A percentile compares a stretch with the other conserved stretches of the same genome.
These are phyloP conservation scores for Toxotes jaculatrix DNA, from an alignment of 2,113 vertebrate species.

Conservation along the genomic window DNA sequence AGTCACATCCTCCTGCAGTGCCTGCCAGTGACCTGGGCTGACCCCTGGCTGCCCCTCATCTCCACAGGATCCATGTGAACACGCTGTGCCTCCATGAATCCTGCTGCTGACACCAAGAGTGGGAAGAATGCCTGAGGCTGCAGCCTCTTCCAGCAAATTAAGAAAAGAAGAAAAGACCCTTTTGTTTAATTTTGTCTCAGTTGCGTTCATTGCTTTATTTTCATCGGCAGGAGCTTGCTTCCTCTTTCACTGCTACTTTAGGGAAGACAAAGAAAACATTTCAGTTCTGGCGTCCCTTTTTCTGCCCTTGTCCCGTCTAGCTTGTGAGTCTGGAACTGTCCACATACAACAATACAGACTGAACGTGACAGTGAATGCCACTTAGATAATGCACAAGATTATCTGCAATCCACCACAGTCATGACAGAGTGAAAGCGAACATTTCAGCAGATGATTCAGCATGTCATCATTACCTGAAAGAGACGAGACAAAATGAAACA, in stretches of 20 bases:
- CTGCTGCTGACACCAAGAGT: constrained; percentile 43
- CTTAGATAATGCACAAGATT: neutral
- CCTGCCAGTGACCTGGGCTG: constrained; percentile 71
- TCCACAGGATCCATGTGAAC: constrained; percentile 70
- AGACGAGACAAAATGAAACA: constrained; percentile 6
- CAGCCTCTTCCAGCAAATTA: constrained; percentile 37
- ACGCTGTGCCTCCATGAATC: constrained; percentile 43
- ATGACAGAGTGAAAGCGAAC: constrained; percentile 4
- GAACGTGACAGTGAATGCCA: constrained; percentile 4
- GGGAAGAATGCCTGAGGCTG: constrained; percentile 36
- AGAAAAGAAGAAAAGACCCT: constrained; percentile 38
- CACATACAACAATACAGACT: constrained; percentile 1
- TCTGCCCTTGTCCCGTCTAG: constrained; percentile 12
- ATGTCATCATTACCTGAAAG: constrained; percentile 42
- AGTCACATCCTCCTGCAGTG: constrained; percentile 76
- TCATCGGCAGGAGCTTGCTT: constrained; percentile 37
- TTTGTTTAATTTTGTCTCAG: constrained; percentile 53
- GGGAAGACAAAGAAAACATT: constrained; percentile 58
- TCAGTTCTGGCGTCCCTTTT: constrained; percentile 28
- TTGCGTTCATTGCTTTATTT: constrained; percentile 20
- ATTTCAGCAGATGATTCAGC: constrained; percentile 46
- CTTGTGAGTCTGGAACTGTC: constrained; percentile 19
- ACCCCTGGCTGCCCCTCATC: constrained; percentile 58
- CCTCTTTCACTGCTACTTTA: constrained; percentile 35
- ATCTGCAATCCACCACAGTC: neutral